Percentiles rank a stretch among this genome's conserved stretches.
phyloP scores from a whole-genome alignment of 2,888 invertebrate species.

The Sphinx pinastri region DNA sequence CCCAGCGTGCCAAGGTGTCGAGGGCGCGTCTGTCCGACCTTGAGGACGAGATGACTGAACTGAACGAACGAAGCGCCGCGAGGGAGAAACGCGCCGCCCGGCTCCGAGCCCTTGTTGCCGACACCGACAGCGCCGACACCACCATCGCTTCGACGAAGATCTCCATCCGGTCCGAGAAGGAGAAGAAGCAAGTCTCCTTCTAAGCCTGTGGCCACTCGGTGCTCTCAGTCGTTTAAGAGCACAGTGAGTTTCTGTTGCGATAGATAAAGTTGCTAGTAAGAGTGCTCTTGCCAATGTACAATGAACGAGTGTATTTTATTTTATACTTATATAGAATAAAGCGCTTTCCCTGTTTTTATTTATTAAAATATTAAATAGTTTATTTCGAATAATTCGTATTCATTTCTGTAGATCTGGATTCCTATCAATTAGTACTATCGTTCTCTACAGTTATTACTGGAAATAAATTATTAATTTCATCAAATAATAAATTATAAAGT shows the following conservation, averaged over 20 bases:
- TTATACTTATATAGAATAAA: conserved; percentile 76
- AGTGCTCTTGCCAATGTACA: conserved; percentile 65
- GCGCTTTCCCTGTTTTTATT: conserved; percentile 69
- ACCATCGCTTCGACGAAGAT: conserved; percentile 65
- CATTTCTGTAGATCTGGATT: not conserved
- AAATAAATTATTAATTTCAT: no score
- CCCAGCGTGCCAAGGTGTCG: conserved; percentile 85
- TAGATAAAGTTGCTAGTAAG: conserved; percentile 66
- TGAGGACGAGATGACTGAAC: conserved; percentile 89
- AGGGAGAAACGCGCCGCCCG: conserved; percentile 89
- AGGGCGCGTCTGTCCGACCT: conserved; percentile 88
- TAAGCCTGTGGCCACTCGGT: conserved; percentile 55
- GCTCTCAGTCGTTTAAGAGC: conserved; percentile 53
- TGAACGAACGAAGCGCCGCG: conserved; percentile 87
- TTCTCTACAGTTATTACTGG: no score
- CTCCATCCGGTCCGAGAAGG: conserved; percentile 71
- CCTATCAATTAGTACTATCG: no score
- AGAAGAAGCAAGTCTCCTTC: conserved; percentile 80
- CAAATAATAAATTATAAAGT: no score
- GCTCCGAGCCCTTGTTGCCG: conserved; percentile 87
- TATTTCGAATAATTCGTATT: conserved; percentile 35
- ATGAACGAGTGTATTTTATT: conserved; percentile 69
- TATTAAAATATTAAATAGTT: conserved; percentile 48
- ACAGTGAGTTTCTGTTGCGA: conserved; percentile 50
- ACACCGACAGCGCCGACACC: conserved; percentile 73